Evolutionary conservation across 1,140 invertebrate genomes (phyloP).

Genomic region (Limonius californicus): DNA sequence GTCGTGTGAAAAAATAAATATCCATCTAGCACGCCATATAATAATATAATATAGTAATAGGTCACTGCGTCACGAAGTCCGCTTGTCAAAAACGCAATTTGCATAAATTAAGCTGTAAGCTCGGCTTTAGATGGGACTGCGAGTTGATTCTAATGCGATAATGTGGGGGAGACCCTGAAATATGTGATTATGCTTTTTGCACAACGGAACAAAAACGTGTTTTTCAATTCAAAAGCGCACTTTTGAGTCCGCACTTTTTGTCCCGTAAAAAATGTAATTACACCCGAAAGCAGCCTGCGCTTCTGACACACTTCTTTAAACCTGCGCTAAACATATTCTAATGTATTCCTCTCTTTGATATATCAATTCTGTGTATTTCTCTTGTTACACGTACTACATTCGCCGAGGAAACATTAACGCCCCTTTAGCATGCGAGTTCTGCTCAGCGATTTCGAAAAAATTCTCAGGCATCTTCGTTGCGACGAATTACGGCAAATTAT

Average conservation of each 20-base stretch:
- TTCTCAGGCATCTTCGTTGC: too few relatives aligned
- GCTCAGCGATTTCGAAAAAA: too few relatives aligned
- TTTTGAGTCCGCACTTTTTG: neutral
- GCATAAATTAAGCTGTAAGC: slow-evolving; percentile 13
- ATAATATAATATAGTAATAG: slow-evolving; percentile 11
- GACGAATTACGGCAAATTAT: too few relatives aligned
- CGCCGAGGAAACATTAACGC: too few relatives aligned
- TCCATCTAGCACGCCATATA: slow-evolving; percentile 6
- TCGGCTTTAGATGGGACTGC: slow-evolving; percentile 1
- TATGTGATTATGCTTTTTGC: slow-evolving; percentile 9
- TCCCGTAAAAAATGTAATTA: neutral
- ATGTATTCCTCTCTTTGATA: too few relatives aligned
- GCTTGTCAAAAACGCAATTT: slow-evolving; percentile 15
- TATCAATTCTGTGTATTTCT: too few relatives aligned
- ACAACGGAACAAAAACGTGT: slow-evolving; percentile 1
- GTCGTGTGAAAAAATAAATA: slow-evolving; percentile 7
- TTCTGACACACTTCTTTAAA: too few relatives aligned
- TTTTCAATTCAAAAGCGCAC: neutral
- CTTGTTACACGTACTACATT: too few relatives aligned
- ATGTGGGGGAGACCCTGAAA: slow-evolving; percentile 8
- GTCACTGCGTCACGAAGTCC: slow-evolving; percentile 10
- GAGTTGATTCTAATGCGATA: slow-evolving; percentile 11
- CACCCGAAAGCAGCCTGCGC: neutral
- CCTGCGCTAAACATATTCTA: too few relatives aligned
- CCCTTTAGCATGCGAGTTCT: too few relatives aligned